Conservation (phyloP, 2,888 invertebrate genomes). For the Polydrusus cervinus region DNA sequence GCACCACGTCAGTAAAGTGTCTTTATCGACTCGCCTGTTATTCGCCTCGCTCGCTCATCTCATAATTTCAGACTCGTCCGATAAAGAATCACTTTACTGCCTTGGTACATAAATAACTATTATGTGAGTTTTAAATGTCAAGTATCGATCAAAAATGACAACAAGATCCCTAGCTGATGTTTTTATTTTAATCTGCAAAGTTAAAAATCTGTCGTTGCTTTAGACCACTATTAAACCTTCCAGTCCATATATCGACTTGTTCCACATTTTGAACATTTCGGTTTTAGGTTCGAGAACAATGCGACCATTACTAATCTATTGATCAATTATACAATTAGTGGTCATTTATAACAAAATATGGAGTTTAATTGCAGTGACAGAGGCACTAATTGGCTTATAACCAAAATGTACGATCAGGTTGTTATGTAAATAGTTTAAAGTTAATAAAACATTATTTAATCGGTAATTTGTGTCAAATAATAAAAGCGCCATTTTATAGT, state of each 20-base stretch:
- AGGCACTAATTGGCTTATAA: slow-evolving; percentile 17
- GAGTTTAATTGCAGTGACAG: slow-evolving; percentile 15
- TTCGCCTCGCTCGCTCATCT: too few relatives aligned
- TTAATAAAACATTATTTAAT: slow-evolving; percentile 21
- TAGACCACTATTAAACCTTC: too few relatives aligned
- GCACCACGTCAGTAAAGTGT: too few relatives aligned
- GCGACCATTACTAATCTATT: background rate
- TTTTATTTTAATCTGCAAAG: too few relatives aligned
- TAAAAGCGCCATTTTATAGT: background rate
- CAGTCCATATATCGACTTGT: background rate
- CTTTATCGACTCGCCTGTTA: too few relatives aligned
- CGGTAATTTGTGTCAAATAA: background rate
- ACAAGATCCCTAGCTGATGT: too few relatives aligned
- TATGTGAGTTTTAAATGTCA: too few relatives aligned
- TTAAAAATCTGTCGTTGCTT: too few relatives aligned
- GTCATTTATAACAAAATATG: slow-evolving; percentile 18
- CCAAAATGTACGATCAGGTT: slow-evolving; percentile 2
- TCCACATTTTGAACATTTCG: slow-evolving; percentile 11
- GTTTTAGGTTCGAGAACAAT: background rate
- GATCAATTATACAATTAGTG: slow-evolving; percentile 12
- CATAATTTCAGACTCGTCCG: too few relatives aligned
- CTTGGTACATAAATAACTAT: too few relatives aligned
- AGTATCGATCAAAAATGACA: too few relatives aligned
- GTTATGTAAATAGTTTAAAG: slow-evolving; percentile 12
- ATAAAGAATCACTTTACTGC: too few relatives aligned